These are phyloP conservation scores for Fistularia commersonii DNA, from an alignment of 2,797 vertebrate species.

Conservation along the genomic window DNA sequence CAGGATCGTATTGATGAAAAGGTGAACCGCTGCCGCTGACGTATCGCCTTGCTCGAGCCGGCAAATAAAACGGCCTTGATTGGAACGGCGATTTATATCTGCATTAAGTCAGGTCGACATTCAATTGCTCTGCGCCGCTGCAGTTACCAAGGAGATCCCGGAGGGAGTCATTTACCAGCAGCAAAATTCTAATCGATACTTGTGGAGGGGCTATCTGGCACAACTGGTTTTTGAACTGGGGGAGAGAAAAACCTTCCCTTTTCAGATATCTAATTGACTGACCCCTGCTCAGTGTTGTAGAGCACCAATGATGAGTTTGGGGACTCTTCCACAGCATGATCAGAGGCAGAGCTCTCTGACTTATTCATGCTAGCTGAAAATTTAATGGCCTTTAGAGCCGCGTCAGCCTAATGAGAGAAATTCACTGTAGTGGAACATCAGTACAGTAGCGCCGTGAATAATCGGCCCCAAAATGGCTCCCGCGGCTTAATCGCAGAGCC, in stretches of 20 bases:
- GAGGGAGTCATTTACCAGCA: constrained; percentile 74
- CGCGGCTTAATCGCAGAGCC: constrained; percentile 51
- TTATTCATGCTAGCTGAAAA: constrained; percentile 76
- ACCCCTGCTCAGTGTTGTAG: constrained; percentile 28
- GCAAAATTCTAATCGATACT: constrained; percentile 78
- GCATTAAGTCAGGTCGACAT: constrained; percentile 70
- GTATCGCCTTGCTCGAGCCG: constrained; percentile 58
- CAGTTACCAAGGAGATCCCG: constrained; percentile 68
- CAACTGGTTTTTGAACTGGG: constrained; percentile 57
- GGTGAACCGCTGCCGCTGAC: constrained; percentile 48
- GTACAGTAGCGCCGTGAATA: constrained; percentile 65
- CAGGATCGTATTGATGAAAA: constrained; percentile 71
- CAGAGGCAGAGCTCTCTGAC: constrained; percentile 66
- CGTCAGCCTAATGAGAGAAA: constrained; percentile 71
- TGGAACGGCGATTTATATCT: constrained; percentile 78
- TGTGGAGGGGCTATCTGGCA: constrained; percentile 58
- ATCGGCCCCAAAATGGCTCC: constrained; percentile 66
- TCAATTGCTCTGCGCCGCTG: constrained; percentile 66
- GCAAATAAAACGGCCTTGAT: constrained; percentile 72
- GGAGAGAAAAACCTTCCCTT: constrained; percentile 36
- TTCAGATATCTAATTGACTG: constrained; percentile 60
- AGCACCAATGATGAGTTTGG: constrained; percentile 60
- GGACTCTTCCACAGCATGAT: constrained; percentile 58
- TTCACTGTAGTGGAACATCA: constrained; percentile 65
- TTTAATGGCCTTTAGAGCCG: constrained; percentile 70